phyloP scores from a whole-genome alignment of 2,113 vertebrate genomes.

The Varanus komodoensis region DNA sequence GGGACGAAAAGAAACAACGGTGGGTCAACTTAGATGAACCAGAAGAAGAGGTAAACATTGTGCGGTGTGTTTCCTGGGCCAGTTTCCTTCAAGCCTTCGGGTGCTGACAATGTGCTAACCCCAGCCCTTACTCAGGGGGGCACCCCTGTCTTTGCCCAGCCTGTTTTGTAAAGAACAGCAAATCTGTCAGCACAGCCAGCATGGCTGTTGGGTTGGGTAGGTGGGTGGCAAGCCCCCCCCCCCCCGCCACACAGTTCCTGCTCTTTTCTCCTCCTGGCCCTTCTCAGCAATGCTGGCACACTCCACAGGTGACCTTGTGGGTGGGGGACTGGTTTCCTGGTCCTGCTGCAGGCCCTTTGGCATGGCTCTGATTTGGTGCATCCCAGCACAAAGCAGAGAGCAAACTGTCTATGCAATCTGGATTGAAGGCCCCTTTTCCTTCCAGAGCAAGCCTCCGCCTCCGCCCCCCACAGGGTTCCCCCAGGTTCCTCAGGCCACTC shows the following conservation, averaged over 20 bases:
- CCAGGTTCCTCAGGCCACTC: conserved; percentile 72
- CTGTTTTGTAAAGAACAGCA: not conserved
- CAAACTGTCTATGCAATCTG: not conserved
- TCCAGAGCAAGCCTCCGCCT: conserved; percentile 87
- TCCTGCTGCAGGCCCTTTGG: not conserved
- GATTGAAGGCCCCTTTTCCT: not conserved
- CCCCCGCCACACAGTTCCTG: not conserved
- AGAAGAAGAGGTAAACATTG: conserved; percentile 89
- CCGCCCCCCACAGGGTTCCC: conserved; percentile 90
- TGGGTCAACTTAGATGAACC: conserved; percentile 96
- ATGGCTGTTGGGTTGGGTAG: too few species aligned
- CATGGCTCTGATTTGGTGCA: too few species aligned
- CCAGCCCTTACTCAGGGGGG: too few species aligned
- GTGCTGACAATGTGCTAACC: too few species aligned
- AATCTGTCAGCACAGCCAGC: not conserved
- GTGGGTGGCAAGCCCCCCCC: not conserved
- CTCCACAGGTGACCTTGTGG: not conserved
- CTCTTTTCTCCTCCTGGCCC: not conserved
- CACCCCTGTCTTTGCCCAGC: too few species aligned
- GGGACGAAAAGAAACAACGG: conserved; percentile 91
- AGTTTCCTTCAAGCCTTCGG: not conserved
- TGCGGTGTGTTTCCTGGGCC: too few species aligned
- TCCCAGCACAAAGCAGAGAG: not conserved
- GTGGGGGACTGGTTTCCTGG: too few species aligned
- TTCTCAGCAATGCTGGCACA: not conserved